A percentile compares a stretch with the other conserved stretches of the same genome.
phyloP scores from a whole-genome alignment of 2,888 invertebrate species.

The Gordius sp. region DNA sequence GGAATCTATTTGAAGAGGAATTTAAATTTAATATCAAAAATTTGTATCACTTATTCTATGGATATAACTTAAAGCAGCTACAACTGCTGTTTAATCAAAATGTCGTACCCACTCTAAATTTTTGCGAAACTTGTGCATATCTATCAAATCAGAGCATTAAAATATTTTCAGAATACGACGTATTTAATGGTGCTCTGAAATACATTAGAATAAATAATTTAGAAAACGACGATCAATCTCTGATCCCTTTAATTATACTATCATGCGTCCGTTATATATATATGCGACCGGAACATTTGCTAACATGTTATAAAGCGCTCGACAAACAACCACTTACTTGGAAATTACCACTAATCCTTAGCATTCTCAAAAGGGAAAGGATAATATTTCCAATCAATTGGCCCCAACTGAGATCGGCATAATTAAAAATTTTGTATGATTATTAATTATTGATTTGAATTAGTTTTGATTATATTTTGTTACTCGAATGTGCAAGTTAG shows the following conservation, averaged over 20 bases:
- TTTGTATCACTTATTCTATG: not conserved
- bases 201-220: not conserved
- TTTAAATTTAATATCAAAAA: not conserved
- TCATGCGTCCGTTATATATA: not conserved
- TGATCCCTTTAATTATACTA: not conserved
- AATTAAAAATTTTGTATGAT: no score
- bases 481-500: no score
- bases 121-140: not conserved
- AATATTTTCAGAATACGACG: not conserved
- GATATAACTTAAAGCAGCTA: not conserved
- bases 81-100: not conserved
- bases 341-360: not conserved
- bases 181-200: not conserved
- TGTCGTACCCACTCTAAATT: not conserved
- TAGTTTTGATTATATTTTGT: no score
- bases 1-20: not conserved
- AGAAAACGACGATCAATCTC: not conserved
- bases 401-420: no score
- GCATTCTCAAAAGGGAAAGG: no score
- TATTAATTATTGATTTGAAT: no score
- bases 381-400: no score
- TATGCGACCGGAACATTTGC: not conserved
- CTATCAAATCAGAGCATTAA: not conserved
- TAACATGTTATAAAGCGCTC: not conserved
- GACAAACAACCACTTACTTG: not conserved